phyloP scores from a whole-genome alignment of 2,888 invertebrate genomes.

The Sesia apiformis region DNA sequence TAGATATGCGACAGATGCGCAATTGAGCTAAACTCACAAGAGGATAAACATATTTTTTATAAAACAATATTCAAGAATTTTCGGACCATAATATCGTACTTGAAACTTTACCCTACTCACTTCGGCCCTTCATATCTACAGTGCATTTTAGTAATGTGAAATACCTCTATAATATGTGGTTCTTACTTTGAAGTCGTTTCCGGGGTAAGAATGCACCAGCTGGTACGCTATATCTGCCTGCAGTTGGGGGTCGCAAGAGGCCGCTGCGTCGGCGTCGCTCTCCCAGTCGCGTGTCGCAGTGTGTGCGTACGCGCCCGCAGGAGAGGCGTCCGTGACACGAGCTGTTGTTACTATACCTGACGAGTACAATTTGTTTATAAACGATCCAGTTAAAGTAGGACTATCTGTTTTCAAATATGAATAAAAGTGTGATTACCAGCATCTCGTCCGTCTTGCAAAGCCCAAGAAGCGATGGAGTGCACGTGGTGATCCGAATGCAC shows the following conservation, averaged over 20 bases:
- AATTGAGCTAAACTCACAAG: too few relatives aligned
- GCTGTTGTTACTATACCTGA: constrained; percentile 82
- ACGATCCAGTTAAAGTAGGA: background rate
- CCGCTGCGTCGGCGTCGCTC: constrained; percentile 68
- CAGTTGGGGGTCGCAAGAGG: constrained; percentile 35
- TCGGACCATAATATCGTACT: too few relatives aligned
- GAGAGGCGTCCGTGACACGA: constrained; percentile 85
- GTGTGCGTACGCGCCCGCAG: constrained; percentile 69
- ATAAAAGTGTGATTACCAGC: constrained; percentile 20
- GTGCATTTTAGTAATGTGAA: too few relatives aligned
- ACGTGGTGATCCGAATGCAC: constrained; percentile 67
- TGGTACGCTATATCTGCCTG: constrained; percentile 84
- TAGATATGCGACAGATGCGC: too few relatives aligned
- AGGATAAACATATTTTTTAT: too few relatives aligned
- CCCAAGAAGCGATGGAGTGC: constrained; percentile 79
- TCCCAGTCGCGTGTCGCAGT: constrained; percentile 81
- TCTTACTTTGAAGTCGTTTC: constrained; percentile 66
- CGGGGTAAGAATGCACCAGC: constrained; percentile 75
- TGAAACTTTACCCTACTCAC: too few relatives aligned
- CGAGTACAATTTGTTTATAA: background rate
- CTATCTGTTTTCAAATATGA: background rate
- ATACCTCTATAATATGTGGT: too few relatives aligned
- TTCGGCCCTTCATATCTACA: too few relatives aligned
- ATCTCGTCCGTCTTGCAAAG: constrained; percentile 61
- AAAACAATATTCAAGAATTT: too few relatives aligned